Conservation (phyloP, 2,888 invertebrate genomes). For the Ophioninae sp. region DNA sequence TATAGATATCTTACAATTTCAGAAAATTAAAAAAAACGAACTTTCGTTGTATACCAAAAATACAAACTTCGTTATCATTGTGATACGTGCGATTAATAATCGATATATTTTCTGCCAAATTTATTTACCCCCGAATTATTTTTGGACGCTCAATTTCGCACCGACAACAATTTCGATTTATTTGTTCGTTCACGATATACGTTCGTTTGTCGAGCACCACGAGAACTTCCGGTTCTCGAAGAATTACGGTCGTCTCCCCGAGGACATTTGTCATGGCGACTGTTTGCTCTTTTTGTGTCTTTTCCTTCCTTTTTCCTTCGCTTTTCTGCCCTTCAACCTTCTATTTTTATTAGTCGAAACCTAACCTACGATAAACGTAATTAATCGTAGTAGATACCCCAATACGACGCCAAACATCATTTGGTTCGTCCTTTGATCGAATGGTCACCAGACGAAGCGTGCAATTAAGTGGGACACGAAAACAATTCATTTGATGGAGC, state of each 20-base stretch:
- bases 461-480: background rate
- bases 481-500: background rate
- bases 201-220: background rate
- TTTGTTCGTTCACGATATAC: background rate
- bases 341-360: background rate
- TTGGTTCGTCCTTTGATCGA: background rate
- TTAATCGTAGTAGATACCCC: constrained; percentile 16
- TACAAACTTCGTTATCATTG: background rate
- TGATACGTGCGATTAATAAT: constrained; percentile 17
- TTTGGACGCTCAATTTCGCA: constrained; percentile 5
- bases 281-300: background rate
- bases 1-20: no score
- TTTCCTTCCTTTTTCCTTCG: background rate
- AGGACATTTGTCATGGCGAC: background rate
- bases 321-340: background rate
- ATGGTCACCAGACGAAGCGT: background rate
- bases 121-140: background rate
- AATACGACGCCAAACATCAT: background rate
- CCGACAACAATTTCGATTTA: background rate
- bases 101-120: background rate
- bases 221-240: constrained; percentile 12
- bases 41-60: no score
- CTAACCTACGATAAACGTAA: constrained; percentile 15
- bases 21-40: no score
- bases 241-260: background rate